Base-by-base conservation (phyloP, 2,888 invertebrate genomes). In the Cloeon dipterum region DNA sequence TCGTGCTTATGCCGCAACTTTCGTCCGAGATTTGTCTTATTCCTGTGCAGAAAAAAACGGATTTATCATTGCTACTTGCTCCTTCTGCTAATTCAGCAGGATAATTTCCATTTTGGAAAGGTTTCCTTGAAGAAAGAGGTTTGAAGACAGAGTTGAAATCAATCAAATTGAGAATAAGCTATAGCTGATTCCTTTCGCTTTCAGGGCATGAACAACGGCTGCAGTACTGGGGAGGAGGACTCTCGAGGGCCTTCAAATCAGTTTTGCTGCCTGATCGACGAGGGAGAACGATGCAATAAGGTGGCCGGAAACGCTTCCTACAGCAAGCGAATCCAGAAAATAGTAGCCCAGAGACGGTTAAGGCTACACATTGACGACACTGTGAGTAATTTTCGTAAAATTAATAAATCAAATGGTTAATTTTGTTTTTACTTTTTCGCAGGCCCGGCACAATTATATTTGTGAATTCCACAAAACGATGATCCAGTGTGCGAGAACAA, bases 381-480 rank as follows among this genome's bases (percentile, higher is more conserved):
- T 52, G 79, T 78, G 58, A 59, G 65, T 23, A 23, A 23, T 23
- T 23, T 23, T 23, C n/a, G n/a, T n/a, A n/a, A 26, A 16, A 11
- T 37, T n/a, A 14, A 21, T 39, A 3, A 3, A 5, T 38, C 5
- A 5, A n/a, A 20, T 11, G 11, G 23, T 11, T 7, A 23, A 23
- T 8, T 23, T 23, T 23, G 23, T 7, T 35, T 8, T 35, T 23
- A 34, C 41, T n/a, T 56, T 54, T 34, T 47, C 52, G 0, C 57
- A 88, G 88, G 88, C 85, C 26, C 71, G 81, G 47, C 93, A 94
- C 54, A 86, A 82, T 48, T 93, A 94, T 55, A 94, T 94, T 50
- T 94, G 94, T 60, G 94, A 94, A 54, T 76, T 77, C 52, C 94
- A 94, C 59, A 94, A 94, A 60, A 76, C 77, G 54, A 78, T 91